Base-by-base conservation (phyloP, 2,888 invertebrate species). In the Dolomedes plantarius region DNA sequence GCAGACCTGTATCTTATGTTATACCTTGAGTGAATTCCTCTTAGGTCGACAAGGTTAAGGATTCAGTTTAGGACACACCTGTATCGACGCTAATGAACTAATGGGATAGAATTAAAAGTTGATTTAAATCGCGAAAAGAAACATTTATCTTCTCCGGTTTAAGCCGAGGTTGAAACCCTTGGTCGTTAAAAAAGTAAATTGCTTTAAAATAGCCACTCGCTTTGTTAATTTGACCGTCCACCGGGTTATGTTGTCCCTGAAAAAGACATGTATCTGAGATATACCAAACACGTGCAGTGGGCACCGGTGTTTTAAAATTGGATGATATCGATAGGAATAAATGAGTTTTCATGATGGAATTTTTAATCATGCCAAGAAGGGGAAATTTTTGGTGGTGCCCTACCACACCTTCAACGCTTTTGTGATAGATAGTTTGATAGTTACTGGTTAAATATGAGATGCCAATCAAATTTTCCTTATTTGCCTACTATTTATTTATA, bases 1-100 rank as follows among this genome's bases (percentile, higher is more conserved):
- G 19, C 29, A 39, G 19, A 13, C 68, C 68, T 19, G 68, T 68
- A n/a, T 39, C 68, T 36, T 19, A 13, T 36, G 19, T 68, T 50
- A 81, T 74, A 71, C 32, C 75, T 74, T 67, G 72, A 83, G 72
- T 83, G 77, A 71, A 71, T 83, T 65, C 62, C 50, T 46, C 28
- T 16, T 19, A 68, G 82, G 83, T 85, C 77, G 76, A 9, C 67
- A 36, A 50, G 83, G 83, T 85, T 77, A 85, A 77, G 82, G 77
- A 56, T 83, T 83, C 77, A 50, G 76, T 69, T 65, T 71, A 31
- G 27, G 77, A 77, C 83, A 85, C 83, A 85, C 83, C 83, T 85
- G 77, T 78, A 85, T 85, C 83, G 73, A 72, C 72, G 77, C 73
- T 85, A 85, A 85, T 85, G 83, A 85, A 85, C 77, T 85, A 85